Conservation (phyloP, 2,113 vertebrate genomes). For the Podarcis raffonei region DNA sequence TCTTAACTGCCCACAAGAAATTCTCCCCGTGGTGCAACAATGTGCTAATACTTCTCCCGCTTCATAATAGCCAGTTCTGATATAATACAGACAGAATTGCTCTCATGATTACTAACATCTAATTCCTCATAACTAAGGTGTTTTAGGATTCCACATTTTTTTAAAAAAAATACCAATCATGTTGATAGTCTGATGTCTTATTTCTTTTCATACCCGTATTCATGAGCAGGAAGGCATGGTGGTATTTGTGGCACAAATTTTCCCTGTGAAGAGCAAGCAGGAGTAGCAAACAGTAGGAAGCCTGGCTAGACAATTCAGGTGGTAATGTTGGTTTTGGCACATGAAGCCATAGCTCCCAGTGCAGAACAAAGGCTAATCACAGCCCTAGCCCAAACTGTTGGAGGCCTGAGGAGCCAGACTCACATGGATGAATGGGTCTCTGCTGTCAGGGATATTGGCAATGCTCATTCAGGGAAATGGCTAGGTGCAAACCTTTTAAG, state of each 20-base stretch:
- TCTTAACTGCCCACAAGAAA: not conserved
- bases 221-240: not conserved
- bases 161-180: not conserved
- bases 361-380: not conserved
- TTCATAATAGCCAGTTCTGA: not conserved
- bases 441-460: not conserved
- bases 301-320: not conserved
- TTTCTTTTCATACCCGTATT: not conserved
- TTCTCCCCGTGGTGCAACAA: not conserved
- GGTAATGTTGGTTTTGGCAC: not conserved
- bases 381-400: not conserved
- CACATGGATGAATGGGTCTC: not conserved
- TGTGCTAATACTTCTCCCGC: too few species aligned
- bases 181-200: not conserved
- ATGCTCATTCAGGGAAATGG: not conserved
- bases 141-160: not conserved
- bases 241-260: not conserved
- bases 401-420: not conserved
- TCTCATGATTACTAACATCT: not conserved
- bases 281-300: not conserved
- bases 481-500: not conserved
- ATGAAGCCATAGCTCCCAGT: not conserved
- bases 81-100: not conserved
- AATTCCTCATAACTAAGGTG: not conserved
- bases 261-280: not conserved